Base-by-base conservation (phyloP, 1,140 invertebrate species). In the Drosophila triauraria region DNA sequence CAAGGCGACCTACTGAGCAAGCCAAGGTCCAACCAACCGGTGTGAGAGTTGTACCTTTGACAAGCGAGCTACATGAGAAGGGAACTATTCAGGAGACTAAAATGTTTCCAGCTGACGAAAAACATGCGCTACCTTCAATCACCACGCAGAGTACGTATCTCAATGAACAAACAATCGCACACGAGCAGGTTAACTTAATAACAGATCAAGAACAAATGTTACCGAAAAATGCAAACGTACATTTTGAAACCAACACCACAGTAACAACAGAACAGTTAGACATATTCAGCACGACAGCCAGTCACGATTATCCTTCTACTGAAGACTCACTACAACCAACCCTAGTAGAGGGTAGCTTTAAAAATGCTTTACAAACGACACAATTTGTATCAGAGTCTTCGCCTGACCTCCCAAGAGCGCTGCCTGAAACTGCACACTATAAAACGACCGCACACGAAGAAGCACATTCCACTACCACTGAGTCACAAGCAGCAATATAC, bases 81-180 rank as follows among this genome's bases (percentile, higher is more conserved):
- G 80, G 53, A 47, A 77, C 60, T n/a, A 44, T 69, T 64, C 40
- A 44, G 40, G 63, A 80, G 51, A 50, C 53, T 13, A 57, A n/a
- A 35, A 48, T 17, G 23, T 23, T 54, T n/a, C 1, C 30, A 46
- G 15, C 54, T 13, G 53, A 64, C 17, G 42, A 63, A 38, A 63
- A 64, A 54, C 47, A 68, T 38, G 79, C 56, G 20, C 53, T 47
- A 23, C 40, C 75, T 44, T 68, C 60, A 32, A 75, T 84, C 12
- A 71, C 42, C 17, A 67, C 71, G 20, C 56, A 78, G 15, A 87
- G 61, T 75, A 79, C 76, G 60, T 81, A 82, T 80, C 32, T 88
- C 15, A 65, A 62, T 53, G 50, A 85, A 57, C 62, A 80, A 78
- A 72, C 53, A 40, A 50, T 69, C 3, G 20, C 69, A 67, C 75